These are phyloP conservation scores for Tanytarsus gracilentus DNA, from an alignment of 2,888 invertebrate genomes.

Conservation along the genomic window DNA sequence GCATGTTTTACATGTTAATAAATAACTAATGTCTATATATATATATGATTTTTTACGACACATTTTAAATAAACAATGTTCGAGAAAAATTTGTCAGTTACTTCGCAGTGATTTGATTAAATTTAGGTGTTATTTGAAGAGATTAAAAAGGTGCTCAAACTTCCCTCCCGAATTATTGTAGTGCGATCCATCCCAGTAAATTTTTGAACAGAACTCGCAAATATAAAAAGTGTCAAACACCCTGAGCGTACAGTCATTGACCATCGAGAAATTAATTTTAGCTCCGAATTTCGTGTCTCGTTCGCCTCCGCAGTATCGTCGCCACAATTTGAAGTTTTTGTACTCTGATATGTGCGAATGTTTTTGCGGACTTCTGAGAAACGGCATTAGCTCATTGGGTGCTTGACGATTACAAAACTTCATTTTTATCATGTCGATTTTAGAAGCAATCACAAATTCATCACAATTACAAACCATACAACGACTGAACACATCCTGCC, in stretches of 20 bases:
- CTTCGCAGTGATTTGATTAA: neutral
- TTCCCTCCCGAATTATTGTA: constrained; percentile 14
- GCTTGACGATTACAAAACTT: neutral
- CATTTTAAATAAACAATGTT: neutral
- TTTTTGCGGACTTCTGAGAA: neutral
- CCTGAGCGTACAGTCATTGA: neutral
- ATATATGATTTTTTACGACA: neutral
- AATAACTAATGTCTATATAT: neutral
- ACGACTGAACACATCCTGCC: constrained; percentile 58
- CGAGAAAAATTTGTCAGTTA: neutral
- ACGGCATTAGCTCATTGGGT: neutral
- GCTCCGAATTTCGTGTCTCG: constrained; percentile 4
- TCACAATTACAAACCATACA: constrained; percentile 55
- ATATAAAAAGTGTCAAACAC: constrained; percentile 17
- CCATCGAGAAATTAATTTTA: neutral
- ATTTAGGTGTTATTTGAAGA: too few species aligned
- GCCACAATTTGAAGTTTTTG: neutral
- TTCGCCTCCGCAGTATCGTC: neutral
- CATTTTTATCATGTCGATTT: constrained; percentile 14
- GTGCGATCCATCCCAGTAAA: constrained; percentile 20
- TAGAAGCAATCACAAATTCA: constrained; percentile 31
- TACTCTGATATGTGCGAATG: neutral
- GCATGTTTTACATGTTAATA: too few species aligned
- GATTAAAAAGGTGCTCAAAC: constrained; percentile 6
- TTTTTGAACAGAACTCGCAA: constrained; percentile 2